Base-by-base conservation (phyloP, 1,140 invertebrate species). In the Pseudomyrmex gracilis region DNA sequence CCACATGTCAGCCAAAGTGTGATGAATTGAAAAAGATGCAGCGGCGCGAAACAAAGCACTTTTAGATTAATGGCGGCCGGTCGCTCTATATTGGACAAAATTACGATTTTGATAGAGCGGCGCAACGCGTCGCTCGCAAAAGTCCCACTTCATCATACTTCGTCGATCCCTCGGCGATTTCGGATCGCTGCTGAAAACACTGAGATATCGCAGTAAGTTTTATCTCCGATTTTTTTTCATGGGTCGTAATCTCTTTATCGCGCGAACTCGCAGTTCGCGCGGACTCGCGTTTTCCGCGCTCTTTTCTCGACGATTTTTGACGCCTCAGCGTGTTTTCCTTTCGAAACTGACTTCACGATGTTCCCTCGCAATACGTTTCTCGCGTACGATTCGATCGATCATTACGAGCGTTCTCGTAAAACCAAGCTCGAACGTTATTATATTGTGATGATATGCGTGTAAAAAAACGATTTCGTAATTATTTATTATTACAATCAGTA, bases 211-310 rank as follows among this genome's bases (percentile, higher is more conserved):
- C 24, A 15, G n/a, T n/a, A 68, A 71, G 66, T 80, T 80, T 80
- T 80, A 80, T 13, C 43, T 24, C 1, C 22, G 15, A 34, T 60
- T 80, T 58, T 57, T 43, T 15, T 55, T 47, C 49, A 57, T 58
- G 24, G 43, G 49, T 71, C 53, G n/a, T 80, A 70, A 80, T 55
- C 10, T 80, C 76, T 71, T 70, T 80, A 80, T 80, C 76, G 66
- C 9, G 53, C 53, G 22, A 80, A 58, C 53, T 71, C 53, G 64
- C 53, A 70, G 15, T 71, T 71, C 12, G 43, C 51, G 47, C 20
- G 13, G 43, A 80, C 66, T 70, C n/a, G 20, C 43, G 20, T 24
- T 24, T 45, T 10, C 9, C 49, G 3, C 49, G 17, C 49, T 49
- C 55, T 34, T 71, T 70, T 17, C n/a, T 17, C 43, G 13, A 34